Base-by-base conservation (phyloP, 2,113 vertebrate genomes). In the Cavia aperea region DNA sequence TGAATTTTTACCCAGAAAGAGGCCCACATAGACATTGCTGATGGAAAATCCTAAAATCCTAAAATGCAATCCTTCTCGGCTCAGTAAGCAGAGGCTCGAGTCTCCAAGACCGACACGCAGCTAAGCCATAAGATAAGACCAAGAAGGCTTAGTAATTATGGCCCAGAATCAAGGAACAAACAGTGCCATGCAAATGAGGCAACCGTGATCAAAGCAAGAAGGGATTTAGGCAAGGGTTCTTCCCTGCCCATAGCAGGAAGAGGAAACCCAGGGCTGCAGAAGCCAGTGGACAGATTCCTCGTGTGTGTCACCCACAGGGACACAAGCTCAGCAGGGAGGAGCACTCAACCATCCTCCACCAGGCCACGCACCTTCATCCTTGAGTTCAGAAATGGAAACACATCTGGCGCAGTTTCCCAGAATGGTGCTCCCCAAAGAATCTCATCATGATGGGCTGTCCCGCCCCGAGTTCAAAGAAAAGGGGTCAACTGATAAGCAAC, bases 301-400 rank as follows among this genome's bases (percentile, higher is more conserved):
- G 2, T 56, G 11, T 56, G 11, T 2, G 0, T 16, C 0, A 31
- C 1, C 29, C 1, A 8, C 7, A 1, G 0, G 0, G 1, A 8
- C 81, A 9, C 16, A 12, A 63, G 21, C 15, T 12, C 0, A 14
- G 0, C 58, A 12, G 12, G 1, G 0, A 0, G 5, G 1, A 9
- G 33, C 19, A 0, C 66, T 65, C 14, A 18, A 19, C 19, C 11
- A 2, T 9, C 18, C n/a, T 1, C 49, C 12, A 7, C 33, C 21
- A 7, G 82, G 43, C 51, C 36, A 13, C 11, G 1, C 3, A 9
- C 58, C 66, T 13, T 1, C 51, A 39, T 13, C 18, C 0, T 2
- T 13, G 77, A 26, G 2, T 8, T 31, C n/a, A 79, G 6, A 39
- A 49, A 26, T 12, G 9, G 21, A 18, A 4, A 31, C 33, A 51